A percentile compares a stretch with the other conserved stretches of the same genome.
Conservation (phyloP, 2,113 vertebrate species). For the Neogobius melanostomus region DNA sequence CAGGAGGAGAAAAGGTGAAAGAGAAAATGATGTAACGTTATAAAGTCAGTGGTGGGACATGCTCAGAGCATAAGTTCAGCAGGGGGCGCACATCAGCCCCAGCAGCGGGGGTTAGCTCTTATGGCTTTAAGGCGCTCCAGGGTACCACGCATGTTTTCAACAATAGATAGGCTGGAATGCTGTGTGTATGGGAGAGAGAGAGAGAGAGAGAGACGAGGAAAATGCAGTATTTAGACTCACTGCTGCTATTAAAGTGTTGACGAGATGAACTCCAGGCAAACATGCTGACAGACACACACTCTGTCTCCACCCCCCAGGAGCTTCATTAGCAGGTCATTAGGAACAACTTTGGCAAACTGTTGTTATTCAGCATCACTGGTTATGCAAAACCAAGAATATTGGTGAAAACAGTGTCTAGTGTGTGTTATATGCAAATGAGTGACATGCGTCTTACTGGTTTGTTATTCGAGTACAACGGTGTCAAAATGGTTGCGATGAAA, state of each 20-base stretch:
- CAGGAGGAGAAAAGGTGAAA: conserved; percentile 12
- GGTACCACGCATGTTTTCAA: conserved; percentile 53
- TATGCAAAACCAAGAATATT: conserved; percentile 9
- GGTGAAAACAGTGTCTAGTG: not conserved
- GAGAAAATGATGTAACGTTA: conserved; percentile 28
- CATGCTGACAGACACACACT: conserved; percentile 35
- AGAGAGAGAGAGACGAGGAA: conserved; percentile 9
- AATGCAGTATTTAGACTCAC: conserved; percentile 27
- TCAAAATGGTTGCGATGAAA: not conserved
- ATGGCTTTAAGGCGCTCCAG: conserved; percentile 60
- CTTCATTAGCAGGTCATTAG: conserved; percentile 67
- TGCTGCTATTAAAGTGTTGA: conserved; percentile 40
- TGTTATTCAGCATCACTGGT: conserved; percentile 33
- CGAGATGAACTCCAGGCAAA: conserved; percentile 47
- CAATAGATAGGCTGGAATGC: conserved; percentile 50
- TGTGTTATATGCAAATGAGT: not conserved
- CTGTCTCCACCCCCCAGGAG: conserved; percentile 42
- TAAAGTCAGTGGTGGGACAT: conserved; percentile 42
- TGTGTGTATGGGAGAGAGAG: conserved; percentile 33
- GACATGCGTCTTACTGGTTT: not conserved
- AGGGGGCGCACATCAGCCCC: conserved; percentile 38
- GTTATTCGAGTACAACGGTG: not conserved
- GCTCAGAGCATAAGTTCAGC: conserved; percentile 32
- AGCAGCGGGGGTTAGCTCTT: conserved; percentile 54
- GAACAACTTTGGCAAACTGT: conserved; percentile 46